Percentiles rank a stretch among this genome's conserved stretches.
Conservation (phyloP, 2,797 vertebrate species). For the Buphagus erythrorhynchus region DNA sequence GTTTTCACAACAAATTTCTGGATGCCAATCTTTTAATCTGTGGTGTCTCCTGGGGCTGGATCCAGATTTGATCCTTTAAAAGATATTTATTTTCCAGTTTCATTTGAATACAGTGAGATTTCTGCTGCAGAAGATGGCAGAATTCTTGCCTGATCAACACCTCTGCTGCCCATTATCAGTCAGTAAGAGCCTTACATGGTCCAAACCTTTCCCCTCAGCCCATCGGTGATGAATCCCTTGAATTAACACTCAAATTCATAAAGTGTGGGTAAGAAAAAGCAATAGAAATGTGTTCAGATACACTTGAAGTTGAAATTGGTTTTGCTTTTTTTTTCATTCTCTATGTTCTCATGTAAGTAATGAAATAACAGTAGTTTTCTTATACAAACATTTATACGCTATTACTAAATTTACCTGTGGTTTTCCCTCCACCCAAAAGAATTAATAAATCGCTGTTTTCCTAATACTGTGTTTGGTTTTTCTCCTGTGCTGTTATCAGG, state of each 20-base stretch:
- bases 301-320: neutral
- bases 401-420: slow-evolving; percentile 54
- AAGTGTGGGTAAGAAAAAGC: neutral
- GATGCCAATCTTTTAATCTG: neutral
- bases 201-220: neutral
- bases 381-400: neutral
- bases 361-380: slow-evolving; percentile 12
- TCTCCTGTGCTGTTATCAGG: slow-evolving; percentile 43
- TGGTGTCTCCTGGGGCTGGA: neutral
- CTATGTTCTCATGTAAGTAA: neutral
- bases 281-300: neutral
- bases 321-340: neutral
- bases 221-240: neutral
- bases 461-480: slow-evolving; percentile 33
- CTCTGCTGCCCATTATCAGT: neutral
- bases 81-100: neutral
- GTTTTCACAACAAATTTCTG: neutral
- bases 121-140: neutral
- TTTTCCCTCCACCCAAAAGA: neutral
- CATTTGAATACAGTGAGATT: neutral
- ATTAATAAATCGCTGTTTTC: slow-evolving; percentile 13
- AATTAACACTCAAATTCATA: neutral
- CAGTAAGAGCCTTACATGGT: neutral
- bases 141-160: neutral
- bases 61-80: neutral